phyloP scores from a whole-genome alignment of 2,113 vertebrate genomes.

The Baryphthengus martii region DNA sequence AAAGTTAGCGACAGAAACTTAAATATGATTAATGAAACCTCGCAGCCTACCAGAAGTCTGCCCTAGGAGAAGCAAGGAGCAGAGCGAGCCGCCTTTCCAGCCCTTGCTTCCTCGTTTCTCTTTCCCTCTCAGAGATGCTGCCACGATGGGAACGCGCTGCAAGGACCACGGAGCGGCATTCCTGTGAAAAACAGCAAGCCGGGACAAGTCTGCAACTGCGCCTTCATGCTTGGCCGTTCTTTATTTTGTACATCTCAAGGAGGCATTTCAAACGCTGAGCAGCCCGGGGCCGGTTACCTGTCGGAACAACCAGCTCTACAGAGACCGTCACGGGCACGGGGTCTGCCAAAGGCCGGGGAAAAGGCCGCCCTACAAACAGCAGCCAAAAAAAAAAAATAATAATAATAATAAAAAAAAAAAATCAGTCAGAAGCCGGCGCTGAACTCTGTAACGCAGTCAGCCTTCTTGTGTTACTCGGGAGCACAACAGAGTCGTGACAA shows the following conservation, averaged over 20 bases:
- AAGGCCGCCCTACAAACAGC: background rate
- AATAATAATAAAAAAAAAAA: no score
- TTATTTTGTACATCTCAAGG: background rate
- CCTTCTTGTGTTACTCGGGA: background rate
- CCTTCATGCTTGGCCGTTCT: background rate
- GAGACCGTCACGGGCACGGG: rapidly evolving
- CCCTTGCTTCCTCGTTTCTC: background rate
- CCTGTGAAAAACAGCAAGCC: background rate
- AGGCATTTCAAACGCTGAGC: background rate
- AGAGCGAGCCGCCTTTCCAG: background rate
- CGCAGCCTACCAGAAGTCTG: background rate
- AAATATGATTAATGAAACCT: constrained; percentile 41
- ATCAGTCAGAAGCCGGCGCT: background rate
- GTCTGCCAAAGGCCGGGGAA: background rate
- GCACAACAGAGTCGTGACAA: background rate
- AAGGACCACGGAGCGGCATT: background rate
- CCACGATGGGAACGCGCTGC: background rate
- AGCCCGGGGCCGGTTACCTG: background rate
- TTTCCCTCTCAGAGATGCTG: background rate
- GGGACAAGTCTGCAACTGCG: background rate
- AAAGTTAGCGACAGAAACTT: constrained; percentile 62
- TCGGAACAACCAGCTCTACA: background rate
- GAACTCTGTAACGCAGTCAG: background rate
- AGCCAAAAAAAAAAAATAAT: no score
- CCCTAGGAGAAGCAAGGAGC: background rate